phyloP scores from a whole-genome alignment of 2,888 invertebrate genomes.

The Hyppa rectilinea region DNA sequence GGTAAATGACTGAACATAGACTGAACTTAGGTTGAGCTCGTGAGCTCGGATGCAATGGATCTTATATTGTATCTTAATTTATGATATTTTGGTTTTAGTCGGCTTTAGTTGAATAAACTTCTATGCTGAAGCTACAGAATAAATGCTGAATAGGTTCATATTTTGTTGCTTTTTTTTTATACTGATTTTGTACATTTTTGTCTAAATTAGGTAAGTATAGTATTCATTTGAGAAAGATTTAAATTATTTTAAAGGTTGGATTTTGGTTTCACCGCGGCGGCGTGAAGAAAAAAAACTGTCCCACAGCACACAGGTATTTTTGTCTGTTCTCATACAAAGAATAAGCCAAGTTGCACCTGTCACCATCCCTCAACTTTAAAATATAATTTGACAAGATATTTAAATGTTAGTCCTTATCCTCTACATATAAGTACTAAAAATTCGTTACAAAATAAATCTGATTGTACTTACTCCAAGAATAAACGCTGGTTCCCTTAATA shows the following conservation, averaged over 20 bases:
- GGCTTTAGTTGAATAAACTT: neutral
- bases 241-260: neutral
- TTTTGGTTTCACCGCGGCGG: neutral
- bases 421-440: neutral
- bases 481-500: conserved; percentile 84
- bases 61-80: neutral
- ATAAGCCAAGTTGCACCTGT: too few species aligned
- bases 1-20: neutral
- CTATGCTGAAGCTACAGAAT: neutral
- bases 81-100: neutral
- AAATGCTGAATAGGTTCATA: neutral
- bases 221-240: neutral
- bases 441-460: neutral
- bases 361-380: neutral
- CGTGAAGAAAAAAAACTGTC: neutral
- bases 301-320: neutral
- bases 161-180: neutral
- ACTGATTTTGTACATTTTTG: neutral
- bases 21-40: neutral
- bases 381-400: too few species aligned
- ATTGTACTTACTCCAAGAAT: conserved; percentile 88
- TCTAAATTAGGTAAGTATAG: too few species aligned
- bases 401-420: too few species aligned
- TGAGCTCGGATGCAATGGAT: neutral
- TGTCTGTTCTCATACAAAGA: neutral